Evolutionary conservation across 2,797 vertebrate species (phyloP).

Genomic region (Hemitrygon akajei): DNA sequence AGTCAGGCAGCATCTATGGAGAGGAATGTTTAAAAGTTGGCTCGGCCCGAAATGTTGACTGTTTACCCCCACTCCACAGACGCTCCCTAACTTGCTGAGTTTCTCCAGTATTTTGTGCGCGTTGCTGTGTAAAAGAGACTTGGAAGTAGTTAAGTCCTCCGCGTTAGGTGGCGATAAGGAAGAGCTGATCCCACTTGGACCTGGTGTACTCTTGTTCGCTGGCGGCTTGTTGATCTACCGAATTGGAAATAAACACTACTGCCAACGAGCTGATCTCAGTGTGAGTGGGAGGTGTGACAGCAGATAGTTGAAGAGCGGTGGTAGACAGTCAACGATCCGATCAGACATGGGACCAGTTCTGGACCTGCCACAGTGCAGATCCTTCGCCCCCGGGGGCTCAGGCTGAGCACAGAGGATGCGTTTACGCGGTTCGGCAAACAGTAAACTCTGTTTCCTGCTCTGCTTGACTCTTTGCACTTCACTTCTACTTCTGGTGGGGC

Average conservation of each 20-base stretch:
- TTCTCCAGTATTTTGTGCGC: no score
- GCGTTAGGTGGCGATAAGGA: not conserved
- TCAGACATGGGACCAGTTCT: conserved; percentile 23
- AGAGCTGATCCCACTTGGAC: not conserved
- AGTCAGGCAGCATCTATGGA: no score
- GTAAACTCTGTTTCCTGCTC: conserved; percentile 73
- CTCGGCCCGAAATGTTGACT: no score
- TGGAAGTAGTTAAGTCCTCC: not conserved
- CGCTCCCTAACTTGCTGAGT: no score
- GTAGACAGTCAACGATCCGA: conserved; percentile 40
- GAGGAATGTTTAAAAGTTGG: no score
- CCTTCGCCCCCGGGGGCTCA: conserved; percentile 58
- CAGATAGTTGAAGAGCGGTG: not conserved
- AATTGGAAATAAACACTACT: not conserved
- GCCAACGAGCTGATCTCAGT: not conserved
- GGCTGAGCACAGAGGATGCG: conserved; percentile 62
- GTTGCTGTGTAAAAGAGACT: not conserved
- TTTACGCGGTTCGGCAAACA: conserved; percentile 61
- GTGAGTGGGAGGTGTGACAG: not conserved
- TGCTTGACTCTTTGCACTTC: conserved; percentile 69
- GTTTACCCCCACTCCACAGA: no score
- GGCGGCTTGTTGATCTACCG: not conserved
- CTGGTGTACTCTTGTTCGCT: not conserved
- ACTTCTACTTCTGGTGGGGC: conserved; percentile 65
- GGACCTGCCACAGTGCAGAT: conserved; percentile 31